These are phyloP conservation scores for Physeter macrocephalus DNA, from an alignment of 2,113 vertebrate species.

Conservation along the genomic window DNA sequence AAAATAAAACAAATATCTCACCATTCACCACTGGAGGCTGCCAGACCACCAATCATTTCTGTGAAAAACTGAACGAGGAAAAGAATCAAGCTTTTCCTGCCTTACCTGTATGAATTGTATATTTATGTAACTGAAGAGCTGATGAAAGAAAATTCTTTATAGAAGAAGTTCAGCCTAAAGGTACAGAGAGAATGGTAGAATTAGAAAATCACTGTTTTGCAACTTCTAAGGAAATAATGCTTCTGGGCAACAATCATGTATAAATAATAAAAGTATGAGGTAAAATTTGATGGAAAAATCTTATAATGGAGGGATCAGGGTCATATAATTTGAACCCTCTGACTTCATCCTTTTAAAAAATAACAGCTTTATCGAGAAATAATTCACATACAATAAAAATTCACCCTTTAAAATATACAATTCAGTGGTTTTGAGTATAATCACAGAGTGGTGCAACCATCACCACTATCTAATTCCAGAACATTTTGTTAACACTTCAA, in stretches of 20 bases:
- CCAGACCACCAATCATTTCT: not conserved
- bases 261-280: not conserved
- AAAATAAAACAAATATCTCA: not conserved
- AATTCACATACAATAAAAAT: not conserved
- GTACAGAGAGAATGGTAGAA: not conserved
- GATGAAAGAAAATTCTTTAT: not conserved
- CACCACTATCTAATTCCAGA: not conserved
- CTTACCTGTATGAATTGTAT: not conserved
- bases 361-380: not conserved
- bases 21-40: slow-evolving; percentile 46
- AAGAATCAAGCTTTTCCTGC: not conserved
- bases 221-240: not conserved
- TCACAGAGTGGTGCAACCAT: not conserved
- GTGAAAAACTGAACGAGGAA: not conserved
- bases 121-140: not conserved
- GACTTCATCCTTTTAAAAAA: not conserved
- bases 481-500: not conserved
- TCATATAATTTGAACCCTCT: not conserved
- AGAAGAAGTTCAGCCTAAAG: not conserved
- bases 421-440: not conserved
- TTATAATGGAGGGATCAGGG: not conserved
- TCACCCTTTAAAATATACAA: not conserved
- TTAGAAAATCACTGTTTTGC: not conserved
- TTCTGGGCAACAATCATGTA: not conserved
- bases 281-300: not conserved